Evolutionary conservation across 1,140 invertebrate species (phyloP).

Genomic region (Drosophila nasuta): DNA sequence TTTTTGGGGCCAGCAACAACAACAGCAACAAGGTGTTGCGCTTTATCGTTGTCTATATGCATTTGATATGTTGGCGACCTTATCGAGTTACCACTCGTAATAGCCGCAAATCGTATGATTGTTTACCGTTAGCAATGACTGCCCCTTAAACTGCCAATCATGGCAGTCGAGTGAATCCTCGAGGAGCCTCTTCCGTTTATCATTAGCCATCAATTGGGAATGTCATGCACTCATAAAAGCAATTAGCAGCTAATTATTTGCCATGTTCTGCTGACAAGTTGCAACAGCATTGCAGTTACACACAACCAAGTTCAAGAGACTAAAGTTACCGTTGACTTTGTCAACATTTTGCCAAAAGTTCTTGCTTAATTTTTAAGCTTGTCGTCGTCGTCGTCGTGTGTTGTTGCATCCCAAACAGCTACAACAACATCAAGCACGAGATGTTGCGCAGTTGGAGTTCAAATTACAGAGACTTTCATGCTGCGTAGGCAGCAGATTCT

Average conservation of each 20-base stretch:
- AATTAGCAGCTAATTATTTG: slow-evolving; percentile 79
- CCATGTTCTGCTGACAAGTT: slow-evolving; percentile 49
- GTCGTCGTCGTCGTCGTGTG: slow-evolving; percentile 34
- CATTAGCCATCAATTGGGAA: slow-evolving; percentile 29
- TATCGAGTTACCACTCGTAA: slow-evolving; percentile 30
- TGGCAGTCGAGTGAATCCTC: not conserved
- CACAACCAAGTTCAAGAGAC: slow-evolving; percentile 39
- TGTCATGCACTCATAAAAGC: slow-evolving; percentile 70
- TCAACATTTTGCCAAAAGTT: slow-evolving; percentile 69
- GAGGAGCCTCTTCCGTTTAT: slow-evolving; percentile 27
- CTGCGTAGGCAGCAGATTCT: slow-evolving; percentile 56
- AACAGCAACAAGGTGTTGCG: slow-evolving; percentile 37
- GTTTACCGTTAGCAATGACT: slow-evolving; percentile 7
- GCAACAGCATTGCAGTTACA: slow-evolving; percentile 59
- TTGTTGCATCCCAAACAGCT: slow-evolving; percentile 16
- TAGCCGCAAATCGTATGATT: slow-evolving; percentile 2
- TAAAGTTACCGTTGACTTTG: slow-evolving; percentile 69
- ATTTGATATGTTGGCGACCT: slow-evolving; percentile 40
- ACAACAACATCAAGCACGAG: slow-evolving; percentile 13
- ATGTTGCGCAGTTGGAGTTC: slow-evolving; percentile 36
- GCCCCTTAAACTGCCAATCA: slow-evolving; percentile 35
- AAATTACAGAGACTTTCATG: slow-evolving; percentile 39
- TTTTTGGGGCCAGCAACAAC: slow-evolving; percentile 32
- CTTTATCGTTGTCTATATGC: slow-evolving; percentile 60
- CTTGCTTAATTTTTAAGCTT: slow-evolving; percentile 49